Evolutionary conservation across 2,113 vertebrate genomes (phyloP).

Genomic region (Edolisoma coerulescens): DNA sequence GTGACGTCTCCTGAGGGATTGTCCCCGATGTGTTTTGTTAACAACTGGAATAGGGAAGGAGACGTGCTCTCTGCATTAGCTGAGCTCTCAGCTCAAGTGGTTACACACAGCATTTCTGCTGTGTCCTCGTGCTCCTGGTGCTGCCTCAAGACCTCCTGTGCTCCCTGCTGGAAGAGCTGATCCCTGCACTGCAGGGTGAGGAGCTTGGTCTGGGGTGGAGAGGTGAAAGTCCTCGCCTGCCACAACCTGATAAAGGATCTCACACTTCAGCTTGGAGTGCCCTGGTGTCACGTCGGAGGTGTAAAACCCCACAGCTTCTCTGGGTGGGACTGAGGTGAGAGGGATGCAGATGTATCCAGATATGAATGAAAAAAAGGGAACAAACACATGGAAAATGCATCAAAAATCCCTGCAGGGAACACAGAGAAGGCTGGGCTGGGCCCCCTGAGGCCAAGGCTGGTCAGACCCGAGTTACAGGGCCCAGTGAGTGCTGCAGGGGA

Average conservation of each 20-base stretch:
- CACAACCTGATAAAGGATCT: neutral
- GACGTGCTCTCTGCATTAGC: neutral
- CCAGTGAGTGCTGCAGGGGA: neutral
- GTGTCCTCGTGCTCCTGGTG: neutral
- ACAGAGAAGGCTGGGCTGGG: neutral
- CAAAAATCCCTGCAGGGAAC: neutral
- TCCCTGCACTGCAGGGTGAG: rapidly evolving
- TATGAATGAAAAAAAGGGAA: neutral
- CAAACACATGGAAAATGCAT: neutral
- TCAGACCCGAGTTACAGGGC: neutral
- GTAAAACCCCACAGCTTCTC: neutral
- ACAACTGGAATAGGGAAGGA: neutral
- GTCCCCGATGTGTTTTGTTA: neutral
- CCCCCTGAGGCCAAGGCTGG: neutral
- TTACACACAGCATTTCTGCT: neutral
- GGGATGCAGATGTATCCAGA: neutral
- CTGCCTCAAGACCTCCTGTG: neutral
- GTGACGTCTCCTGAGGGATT: neutral
- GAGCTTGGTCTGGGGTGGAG: neutral
- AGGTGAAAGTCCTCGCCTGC: neutral
- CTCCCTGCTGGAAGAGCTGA: neutral
- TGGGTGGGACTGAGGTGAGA: neutral
- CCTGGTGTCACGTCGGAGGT: neutral
- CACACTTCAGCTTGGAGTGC: neutral
- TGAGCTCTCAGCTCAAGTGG: neutral